Evolutionary conservation across 2,797 vertebrate species (phyloP).

Genomic region (Sandelia bainsii): DNA sequence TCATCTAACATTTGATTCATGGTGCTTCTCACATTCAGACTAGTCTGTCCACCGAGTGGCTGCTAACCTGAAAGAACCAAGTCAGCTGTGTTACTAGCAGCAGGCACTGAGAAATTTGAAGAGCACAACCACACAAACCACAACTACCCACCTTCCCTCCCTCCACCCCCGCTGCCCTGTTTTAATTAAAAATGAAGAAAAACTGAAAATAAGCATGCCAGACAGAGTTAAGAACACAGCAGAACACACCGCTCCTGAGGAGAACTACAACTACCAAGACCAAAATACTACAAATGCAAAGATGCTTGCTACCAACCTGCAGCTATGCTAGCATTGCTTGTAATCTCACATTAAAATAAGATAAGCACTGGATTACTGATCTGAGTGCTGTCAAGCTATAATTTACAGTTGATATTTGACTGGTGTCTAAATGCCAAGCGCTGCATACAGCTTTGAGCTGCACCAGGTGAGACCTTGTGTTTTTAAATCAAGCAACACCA

Average conservation of each 20-base stretch:
- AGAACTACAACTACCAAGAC: slow-evolving; percentile 69
- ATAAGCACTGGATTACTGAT: slow-evolving; percentile 9
- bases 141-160: slow-evolving; percentile 5
- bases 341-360: not conserved
- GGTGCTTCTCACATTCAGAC: slow-evolving; percentile 22
- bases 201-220: slow-evolving; percentile 66
- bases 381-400: not conserved
- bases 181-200: slow-evolving; percentile 20
- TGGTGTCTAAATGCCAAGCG: not conserved
- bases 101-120: slow-evolving; percentile 24
- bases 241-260: slow-evolving; percentile 51
- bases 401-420: not conserved
- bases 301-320: slow-evolving; percentile 77
- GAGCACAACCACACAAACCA: slow-evolving; percentile 40
- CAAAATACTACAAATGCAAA: slow-evolving; percentile 60
- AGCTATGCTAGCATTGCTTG: slow-evolving; percentile 59
- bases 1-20: slow-evolving; percentile 20
- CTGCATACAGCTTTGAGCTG: slow-evolving; percentile 14
- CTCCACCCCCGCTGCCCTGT: slow-evolving; percentile 1
- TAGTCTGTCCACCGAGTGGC: slow-evolving; percentile 12
- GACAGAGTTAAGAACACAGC: slow-evolving; percentile 67
- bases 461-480: not conserved
- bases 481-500: slow-evolving; percentile 51
- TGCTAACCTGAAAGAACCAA: slow-evolving; percentile 22
- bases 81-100: slow-evolving; percentile 32